These are phyloP conservation scores for Hyles lineata DNA, from an alignment of 2,888 invertebrate genomes.

Conservation along the genomic window DNA sequence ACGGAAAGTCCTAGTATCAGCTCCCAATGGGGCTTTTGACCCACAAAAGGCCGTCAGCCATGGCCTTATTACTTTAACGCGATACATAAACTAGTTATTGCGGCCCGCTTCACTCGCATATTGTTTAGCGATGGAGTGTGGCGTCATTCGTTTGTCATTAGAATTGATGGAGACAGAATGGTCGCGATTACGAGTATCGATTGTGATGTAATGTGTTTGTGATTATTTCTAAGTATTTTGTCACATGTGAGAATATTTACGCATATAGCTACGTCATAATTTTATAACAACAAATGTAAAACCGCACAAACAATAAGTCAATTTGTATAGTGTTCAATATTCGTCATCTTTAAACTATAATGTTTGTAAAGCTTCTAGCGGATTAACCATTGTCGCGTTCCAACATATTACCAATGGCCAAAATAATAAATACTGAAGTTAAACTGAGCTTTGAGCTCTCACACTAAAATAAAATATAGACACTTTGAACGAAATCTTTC, in stretches of 20 bases:
- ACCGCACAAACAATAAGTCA: no score
- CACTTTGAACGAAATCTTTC: no score
- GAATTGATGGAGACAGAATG: not conserved
- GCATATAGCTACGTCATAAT: not conserved
- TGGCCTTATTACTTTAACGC: constrained; percentile 7
- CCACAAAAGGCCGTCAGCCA: not conserved
- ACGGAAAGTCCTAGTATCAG: constrained; percentile 8
- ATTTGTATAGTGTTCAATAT: no score
- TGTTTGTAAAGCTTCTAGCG: no score
- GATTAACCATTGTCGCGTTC: no score
- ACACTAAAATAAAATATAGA: no score
- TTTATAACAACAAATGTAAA: no score
- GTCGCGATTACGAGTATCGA: not conserved
- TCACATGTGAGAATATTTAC: not conserved
- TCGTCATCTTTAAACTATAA: no score
- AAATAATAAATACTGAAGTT: no score
- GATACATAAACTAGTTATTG: constrained; percentile 14
- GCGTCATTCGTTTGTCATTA: not conserved
- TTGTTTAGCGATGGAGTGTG: not conserved
- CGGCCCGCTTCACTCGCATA: not conserved
- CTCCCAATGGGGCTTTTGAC: constrained; percentile 21
- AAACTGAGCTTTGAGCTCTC: no score
- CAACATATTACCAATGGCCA: no score
- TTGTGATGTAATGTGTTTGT: not conserved
- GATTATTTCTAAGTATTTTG: not conserved